Evolutionary conservation across 2,797 vertebrate species (phyloP), one percentile per base, ranked within the genome.

Genomic region (Squalus acanthias): DNA sequence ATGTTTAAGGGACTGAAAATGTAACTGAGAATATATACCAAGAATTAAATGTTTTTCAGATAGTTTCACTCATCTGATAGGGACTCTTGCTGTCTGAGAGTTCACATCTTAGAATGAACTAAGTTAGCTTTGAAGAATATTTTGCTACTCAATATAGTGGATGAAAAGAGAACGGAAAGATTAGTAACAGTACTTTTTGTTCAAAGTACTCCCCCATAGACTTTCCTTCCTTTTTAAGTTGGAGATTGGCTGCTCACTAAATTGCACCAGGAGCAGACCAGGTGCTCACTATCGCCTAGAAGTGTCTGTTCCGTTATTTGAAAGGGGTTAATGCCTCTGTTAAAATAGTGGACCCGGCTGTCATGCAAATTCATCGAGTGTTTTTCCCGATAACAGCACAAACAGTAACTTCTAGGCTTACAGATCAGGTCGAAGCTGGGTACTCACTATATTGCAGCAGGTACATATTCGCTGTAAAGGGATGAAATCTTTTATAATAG

Each of bases 401-500:
- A 12, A 63, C 6, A 50, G 22, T 50, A 24, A 20, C 82, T 24
- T 63, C 60, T 22, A 50, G 6, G 82, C 15, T 20, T 65, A 65
- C 33, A 65, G 33, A 97, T 98, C 98, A 98, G 97, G 97, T 98
- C 97, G 91, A 96, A 96, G 95, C 96, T 95, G 72, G 95, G 79
- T 97, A 97, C 96, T 97, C 96, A 97, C 97, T 97, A 97, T 96
- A 96, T 97, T 96, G 96, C 97, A 96, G 97, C 97, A 97, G 97
- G 97, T 67, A 39, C n/a, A 20, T 67, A 91, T 93, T 93, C 91
- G 15, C n/a, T 70, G 69, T 53, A 95, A 72, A 76, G 70, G 46
- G 50, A 76, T 53, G 29, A 95, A 57, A n/a, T 74, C 50, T 95
- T 95, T 95, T 53, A 74, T 74, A 46, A 92, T 85, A 85, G 82